A percentile compares a stretch with the other conserved stretches of the same genome.
Evolutionary conservation across 1,140 invertebrate species (phyloP).

Genomic region (Sycophaga agraensis): DNA sequence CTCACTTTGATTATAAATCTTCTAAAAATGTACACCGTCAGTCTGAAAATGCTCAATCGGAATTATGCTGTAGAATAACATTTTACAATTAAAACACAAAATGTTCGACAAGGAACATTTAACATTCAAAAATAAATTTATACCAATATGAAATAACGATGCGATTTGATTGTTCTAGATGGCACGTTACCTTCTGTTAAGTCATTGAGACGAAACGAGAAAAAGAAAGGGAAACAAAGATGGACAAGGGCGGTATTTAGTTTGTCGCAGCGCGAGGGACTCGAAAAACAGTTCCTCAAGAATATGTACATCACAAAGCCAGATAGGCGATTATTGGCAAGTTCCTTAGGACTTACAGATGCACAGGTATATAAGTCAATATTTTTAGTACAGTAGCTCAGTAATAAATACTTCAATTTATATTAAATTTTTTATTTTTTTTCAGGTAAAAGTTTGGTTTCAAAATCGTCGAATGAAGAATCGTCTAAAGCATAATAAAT

Average conservation of each 20-base stretch:
- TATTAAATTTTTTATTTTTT: constrained; percentile 18
- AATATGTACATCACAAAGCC: constrained; percentile 96
- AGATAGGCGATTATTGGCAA: constrained; percentile 85
- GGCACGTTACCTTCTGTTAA: not conserved
- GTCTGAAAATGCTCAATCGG: too few relatives aligned
- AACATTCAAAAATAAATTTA: too few relatives aligned
- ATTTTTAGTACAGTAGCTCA: too few relatives aligned
- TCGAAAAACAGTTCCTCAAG: constrained; percentile 86
- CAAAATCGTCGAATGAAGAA: constrained; percentile 93
- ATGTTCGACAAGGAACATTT: too few relatives aligned
- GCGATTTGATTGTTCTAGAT: constrained; percentile 5
- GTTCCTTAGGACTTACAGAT: constrained; percentile 87
- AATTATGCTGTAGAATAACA: too few relatives aligned
- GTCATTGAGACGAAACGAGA: not conserved
- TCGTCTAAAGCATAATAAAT: too few relatives aligned
- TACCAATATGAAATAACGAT: too few relatives aligned
- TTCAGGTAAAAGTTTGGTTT: constrained; percentile 89
- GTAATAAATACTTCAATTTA: too few relatives aligned
- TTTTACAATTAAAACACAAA: too few relatives aligned
- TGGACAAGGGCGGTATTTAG: constrained; percentile 95
- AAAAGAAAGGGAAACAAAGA: constrained; percentile 64
- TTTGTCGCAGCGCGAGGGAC: constrained; percentile 84
- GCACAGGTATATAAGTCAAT: constrained; percentile 71
- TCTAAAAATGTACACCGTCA: too few relatives aligned
- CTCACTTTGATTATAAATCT: too few relatives aligned